These are phyloP conservation scores for Novumbra hubbsi DNA, from an alignment of 2,797 vertebrate species.

Conservation along the genomic window DNA sequence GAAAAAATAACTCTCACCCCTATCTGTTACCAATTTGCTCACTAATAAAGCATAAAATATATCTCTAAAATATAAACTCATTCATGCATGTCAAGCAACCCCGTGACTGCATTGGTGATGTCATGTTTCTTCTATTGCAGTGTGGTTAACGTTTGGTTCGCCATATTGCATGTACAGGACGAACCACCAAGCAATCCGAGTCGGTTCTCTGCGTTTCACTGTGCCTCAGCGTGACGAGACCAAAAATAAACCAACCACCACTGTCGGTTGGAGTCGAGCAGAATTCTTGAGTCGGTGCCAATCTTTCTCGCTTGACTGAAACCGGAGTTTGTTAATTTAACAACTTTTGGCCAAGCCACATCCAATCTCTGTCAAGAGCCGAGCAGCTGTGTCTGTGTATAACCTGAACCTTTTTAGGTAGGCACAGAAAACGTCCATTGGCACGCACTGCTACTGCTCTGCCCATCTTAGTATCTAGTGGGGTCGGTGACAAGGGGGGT, in stretches of 20 bases:
- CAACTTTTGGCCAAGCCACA: constrained; percentile 22
- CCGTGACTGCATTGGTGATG: background rate
- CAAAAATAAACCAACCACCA: constrained; percentile 4
- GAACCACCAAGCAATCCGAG: background rate
- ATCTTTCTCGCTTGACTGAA: constrained; percentile 29
- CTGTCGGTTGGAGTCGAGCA: background rate
- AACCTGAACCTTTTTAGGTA: background rate
- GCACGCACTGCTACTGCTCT: constrained; percentile 7
- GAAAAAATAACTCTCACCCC: too few relatives aligned
- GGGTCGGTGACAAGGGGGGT: background rate
- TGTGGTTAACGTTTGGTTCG: background rate
- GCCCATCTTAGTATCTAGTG: background rate
- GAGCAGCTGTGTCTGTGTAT: constrained; percentile 21
- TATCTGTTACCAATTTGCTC: too few relatives aligned
- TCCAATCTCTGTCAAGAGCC: background rate
- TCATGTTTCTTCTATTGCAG: background rate
- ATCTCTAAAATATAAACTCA: background rate
- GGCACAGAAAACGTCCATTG: background rate
- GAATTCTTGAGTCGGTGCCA: constrained; percentile 22
- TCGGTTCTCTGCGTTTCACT: background rate
- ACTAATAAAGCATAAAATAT: too few relatives aligned
- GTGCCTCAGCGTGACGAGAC: constrained; percentile 2
- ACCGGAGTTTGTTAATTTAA: constrained; percentile 37
- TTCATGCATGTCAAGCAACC: background rate
- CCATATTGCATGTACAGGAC: background rate